Evolutionary conservation across 1,140 invertebrate species (phyloP).

Genomic region (Papilio aristodemus): DNA sequence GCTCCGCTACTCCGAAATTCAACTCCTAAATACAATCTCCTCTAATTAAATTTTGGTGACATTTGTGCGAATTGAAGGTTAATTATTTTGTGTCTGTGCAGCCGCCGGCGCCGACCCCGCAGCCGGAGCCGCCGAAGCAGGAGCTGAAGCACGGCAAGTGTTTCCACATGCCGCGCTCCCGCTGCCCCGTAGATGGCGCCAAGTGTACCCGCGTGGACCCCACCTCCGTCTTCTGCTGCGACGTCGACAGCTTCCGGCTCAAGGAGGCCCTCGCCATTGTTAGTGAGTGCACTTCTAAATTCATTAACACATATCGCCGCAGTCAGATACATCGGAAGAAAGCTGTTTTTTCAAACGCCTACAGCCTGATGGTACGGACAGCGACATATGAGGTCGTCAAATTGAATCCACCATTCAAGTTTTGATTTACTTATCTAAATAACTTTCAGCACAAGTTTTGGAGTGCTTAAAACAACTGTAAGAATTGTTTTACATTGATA

Average conservation of each 20-base stretch:
- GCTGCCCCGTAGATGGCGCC: conserved; percentile 55
- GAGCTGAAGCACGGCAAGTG: conserved; percentile 63
- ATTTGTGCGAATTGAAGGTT: no score
- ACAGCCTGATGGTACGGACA: no score
- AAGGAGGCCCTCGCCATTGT: conserved; percentile 58
- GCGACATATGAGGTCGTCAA: no score
- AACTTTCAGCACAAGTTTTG: no score
- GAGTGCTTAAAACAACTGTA: no score
- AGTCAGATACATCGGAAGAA: not conserved
- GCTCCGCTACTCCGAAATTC: no score
- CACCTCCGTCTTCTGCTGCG: conserved; percentile 72
- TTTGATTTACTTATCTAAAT: no score
- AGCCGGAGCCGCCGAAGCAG: conserved; percentile 48
- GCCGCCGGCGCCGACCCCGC: conserved; percentile 53
- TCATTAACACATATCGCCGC: not conserved
- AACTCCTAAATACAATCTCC: no score
- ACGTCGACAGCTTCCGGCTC: conserved; percentile 64
- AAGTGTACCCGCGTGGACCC: conserved; percentile 53
- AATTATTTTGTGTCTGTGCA: conserved; percentile 34
- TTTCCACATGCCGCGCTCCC: conserved; percentile 64
- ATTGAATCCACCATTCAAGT: no score
- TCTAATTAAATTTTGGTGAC: not conserved
- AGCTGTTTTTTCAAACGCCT: no score
- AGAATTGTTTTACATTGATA: no score
- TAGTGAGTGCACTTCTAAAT: conserved; percentile 18